These are phyloP conservation scores for Dinomys branickii DNA, from an alignment of 2,113 vertebrate species.

Conservation along the genomic window DNA sequence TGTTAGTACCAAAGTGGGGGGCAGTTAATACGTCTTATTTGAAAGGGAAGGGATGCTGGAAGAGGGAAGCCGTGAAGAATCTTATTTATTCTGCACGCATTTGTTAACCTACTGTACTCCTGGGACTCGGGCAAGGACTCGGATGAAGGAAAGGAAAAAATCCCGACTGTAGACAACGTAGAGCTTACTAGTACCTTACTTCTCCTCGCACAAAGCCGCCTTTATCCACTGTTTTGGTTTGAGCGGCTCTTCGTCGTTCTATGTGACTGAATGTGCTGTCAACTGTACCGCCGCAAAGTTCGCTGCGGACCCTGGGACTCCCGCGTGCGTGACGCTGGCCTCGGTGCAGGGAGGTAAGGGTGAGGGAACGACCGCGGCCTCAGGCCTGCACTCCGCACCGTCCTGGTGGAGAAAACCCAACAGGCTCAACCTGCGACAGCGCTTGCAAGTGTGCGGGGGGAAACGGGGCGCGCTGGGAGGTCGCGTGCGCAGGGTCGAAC, in stretches of 20 bases:
- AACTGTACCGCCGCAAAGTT: background rate
- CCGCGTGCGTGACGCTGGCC: no score
- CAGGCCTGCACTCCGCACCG: background rate
- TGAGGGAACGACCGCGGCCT: background rate
- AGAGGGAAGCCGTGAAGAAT: background rate
- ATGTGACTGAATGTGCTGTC: background rate
- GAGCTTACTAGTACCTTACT: background rate
- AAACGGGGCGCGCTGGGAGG: background rate
- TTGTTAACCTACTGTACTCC: background rate
- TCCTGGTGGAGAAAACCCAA: background rate
- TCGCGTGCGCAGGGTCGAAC: rapidly evolving
- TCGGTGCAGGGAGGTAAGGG: no score
- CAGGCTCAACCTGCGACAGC: background rate
- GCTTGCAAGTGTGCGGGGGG: background rate
- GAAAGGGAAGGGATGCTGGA: background rate
- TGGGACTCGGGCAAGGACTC: background rate
- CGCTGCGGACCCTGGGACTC: background rate
- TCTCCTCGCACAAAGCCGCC: background rate
- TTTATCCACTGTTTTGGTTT: background rate
- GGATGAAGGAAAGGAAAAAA: background rate
- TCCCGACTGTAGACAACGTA: background rate
- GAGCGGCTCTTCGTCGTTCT: background rate
- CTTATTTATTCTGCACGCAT: background rate
- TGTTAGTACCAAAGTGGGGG: background rate
- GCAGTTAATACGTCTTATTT: background rate